phyloP scores from a whole-genome alignment of 2,888 invertebrate genomes.

The Cenopis cana region DNA sequence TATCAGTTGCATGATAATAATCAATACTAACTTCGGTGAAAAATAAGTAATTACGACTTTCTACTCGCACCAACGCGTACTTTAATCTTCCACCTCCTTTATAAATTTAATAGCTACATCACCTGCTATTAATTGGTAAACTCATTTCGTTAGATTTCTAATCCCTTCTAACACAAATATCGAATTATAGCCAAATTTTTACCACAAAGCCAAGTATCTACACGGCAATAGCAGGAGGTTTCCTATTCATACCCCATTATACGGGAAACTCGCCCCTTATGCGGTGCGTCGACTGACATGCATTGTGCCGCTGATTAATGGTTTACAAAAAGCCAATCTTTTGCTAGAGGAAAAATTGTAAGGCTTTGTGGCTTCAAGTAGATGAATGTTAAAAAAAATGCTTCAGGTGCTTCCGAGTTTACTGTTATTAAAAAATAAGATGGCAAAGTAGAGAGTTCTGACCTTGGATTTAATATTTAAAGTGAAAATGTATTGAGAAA shows the following conservation, averaged over 20 bases:
- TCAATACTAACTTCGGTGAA: too few species aligned
- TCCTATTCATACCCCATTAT: conserved; percentile 78
- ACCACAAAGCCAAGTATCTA: conserved; percentile 50
- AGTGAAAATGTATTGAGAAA: too few species aligned
- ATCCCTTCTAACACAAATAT: not conserved
- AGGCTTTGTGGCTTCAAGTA: conserved; percentile 38
- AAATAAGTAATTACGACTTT: too few species aligned
- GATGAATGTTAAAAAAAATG: conserved; percentile 37
- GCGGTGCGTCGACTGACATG: conserved; percentile 76
- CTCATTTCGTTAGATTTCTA: not conserved
- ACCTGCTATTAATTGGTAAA: not conserved
- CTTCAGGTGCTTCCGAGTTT: conserved; percentile 25
- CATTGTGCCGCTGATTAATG: conserved; percentile 82
- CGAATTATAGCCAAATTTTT: conserved; percentile 14
- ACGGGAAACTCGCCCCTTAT: conserved; percentile 74
- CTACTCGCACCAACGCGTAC: too few species aligned
- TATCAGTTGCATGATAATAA: too few species aligned
- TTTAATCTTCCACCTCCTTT: too few species aligned
- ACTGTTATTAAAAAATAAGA: not conserved
- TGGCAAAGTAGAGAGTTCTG: too few species aligned
- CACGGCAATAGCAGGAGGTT: conserved; percentile 58
- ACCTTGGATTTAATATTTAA: too few species aligned
- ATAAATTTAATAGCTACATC: not conserved
- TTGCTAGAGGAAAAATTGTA: conserved; percentile 65
- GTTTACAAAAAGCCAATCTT: conserved; percentile 75